Base-by-base conservation (phyloP, 1,140 invertebrate genomes). In the Lasioglossum albipes region DNA sequence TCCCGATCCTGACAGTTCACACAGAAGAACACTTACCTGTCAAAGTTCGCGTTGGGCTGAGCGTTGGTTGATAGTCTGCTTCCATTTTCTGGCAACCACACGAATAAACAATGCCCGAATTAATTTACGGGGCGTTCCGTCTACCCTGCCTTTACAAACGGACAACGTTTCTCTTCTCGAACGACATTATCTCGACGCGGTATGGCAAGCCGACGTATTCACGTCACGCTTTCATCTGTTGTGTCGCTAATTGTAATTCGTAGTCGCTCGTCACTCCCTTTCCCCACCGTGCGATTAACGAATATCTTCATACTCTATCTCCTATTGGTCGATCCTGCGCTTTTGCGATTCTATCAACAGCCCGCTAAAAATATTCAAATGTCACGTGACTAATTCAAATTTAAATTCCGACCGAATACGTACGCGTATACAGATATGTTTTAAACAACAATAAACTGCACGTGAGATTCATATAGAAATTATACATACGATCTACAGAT, bases 61-160 rank as follows among this genome's bases (percentile, higher is more conserved):
- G 82, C 87, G 90, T 91, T 84, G 90, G 82, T 89, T 91, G 90
- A 84, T 90, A 91, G 77, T 90, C 87, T 72, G 90, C 89, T 90
- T 91, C 89, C 90, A 91, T 91, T 79, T 87, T 88, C 49, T 61
- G 62, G 59, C 45, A 76, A 75, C 64, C 57, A 64, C 70, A n/a
- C 70, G 70, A 59, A 18, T 42, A 49, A 59, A 61, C 66, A 62
- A 65, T 52, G 62, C 76, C 75, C 36, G 42, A 64, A 49, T 59
- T 22, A n/a, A 69, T 71, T 59, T 71, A 62, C 59, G 64, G 59
- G 45, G 36, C 18, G 36, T 31, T 54, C 57, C n/a, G 20, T 20
- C 54, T 9, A 59, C 49, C 45, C 42, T 69, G 68, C 36, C 45
- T 73, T 71, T 78, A 85, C n/a, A 81, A 65, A 75, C 74, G 61